Base-by-base conservation (phyloP, 2,888 invertebrate species). In the Eilema caniola region DNA sequence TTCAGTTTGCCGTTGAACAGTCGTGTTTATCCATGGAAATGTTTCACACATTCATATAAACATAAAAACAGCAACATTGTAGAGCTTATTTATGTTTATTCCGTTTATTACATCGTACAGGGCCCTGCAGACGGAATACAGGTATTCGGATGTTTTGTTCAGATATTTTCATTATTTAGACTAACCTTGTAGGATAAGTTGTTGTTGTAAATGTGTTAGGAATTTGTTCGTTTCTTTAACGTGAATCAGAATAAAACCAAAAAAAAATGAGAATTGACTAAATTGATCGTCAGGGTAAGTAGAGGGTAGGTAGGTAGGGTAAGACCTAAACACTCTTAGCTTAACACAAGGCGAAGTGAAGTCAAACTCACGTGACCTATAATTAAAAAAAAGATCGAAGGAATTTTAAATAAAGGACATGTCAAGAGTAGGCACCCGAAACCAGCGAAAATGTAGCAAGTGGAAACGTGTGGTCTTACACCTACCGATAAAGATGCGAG, bases 11-110 rank as follows among this genome's bases (percentile, higher is more conserved):
- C 47, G 53, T 37, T 62, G 47, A 70, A 57, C 11, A 67, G 24
- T 14, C 60, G 8, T 67, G 67, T 72, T 70, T 67, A 61, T 37
- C 12, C 56, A 69, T 67, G 70, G 66, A 65, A 73, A 79, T 69
- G 60, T 62, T 33, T 57, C 11, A 66, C 56, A 66, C 70, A 69
- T 71, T 33, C 20, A 59, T 24, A 59, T 14, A 23, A 31, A 12
- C 33, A 37, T 37, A 7, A 7, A 33, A 37, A n/a, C 31, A 14
- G 56, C 31, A 57, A 66, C 33, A n/a, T 59, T 59, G 59, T 25
- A 59, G 23, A 14, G 8, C 23, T 33, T 33, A 33, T 62, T 62
- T 31, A 31, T 62, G 4, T 62, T 23, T 37, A 62, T 59, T n/a
- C 24, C 25, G 12, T 47, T 28, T 28, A 28, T n/a, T n/a, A n/a